Conservation (phyloP, 2,797 vertebrate genomes). For the Bufotes viridis region DNA sequence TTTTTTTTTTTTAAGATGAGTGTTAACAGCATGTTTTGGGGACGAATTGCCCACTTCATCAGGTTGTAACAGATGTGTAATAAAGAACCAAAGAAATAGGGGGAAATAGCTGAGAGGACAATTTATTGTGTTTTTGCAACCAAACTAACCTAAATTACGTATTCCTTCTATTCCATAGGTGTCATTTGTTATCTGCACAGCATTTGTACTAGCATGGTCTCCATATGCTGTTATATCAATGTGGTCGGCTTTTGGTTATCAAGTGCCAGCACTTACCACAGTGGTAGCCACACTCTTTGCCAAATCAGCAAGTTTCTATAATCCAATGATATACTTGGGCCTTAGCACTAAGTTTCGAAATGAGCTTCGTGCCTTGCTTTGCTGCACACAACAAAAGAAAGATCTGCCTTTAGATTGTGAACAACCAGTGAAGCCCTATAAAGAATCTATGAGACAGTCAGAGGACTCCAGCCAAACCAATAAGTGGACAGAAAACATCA, state of each 20-base stretch:
- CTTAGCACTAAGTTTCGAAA: conserved; percentile 68
- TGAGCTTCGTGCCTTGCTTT: conserved; percentile 66
- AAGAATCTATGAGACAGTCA: background rate
- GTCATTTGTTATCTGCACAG: conserved; percentile 70
- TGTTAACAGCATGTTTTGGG: too few relatives aligned
- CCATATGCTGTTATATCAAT: conserved; percentile 42
- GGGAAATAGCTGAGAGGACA: background rate
- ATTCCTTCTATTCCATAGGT: conserved; percentile 57
- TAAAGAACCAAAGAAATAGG: background rate
- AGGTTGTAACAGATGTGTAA: too few relatives aligned
- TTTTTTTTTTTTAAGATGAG: too few relatives aligned
- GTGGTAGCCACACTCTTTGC: conserved; percentile 64
- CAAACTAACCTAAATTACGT: conserved; percentile 34
- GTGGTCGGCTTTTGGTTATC: conserved; percentile 62
- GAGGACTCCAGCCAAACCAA: background rate
- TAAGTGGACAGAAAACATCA: background rate
- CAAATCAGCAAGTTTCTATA: conserved; percentile 73
- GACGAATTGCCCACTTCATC: too few relatives aligned
- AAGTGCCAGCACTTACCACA: conserved; percentile 64
- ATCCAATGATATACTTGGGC: conserved; percentile 72
- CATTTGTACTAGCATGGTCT: conserved; percentile 62
- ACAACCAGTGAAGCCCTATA: background rate
- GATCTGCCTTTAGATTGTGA: conserved; percentile 58
- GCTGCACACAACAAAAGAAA: conserved; percentile 64
- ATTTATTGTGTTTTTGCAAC: background rate